Conservation (phyloP, 1,140 invertebrate genomes). For the Sminthurides bifidus region DNA sequence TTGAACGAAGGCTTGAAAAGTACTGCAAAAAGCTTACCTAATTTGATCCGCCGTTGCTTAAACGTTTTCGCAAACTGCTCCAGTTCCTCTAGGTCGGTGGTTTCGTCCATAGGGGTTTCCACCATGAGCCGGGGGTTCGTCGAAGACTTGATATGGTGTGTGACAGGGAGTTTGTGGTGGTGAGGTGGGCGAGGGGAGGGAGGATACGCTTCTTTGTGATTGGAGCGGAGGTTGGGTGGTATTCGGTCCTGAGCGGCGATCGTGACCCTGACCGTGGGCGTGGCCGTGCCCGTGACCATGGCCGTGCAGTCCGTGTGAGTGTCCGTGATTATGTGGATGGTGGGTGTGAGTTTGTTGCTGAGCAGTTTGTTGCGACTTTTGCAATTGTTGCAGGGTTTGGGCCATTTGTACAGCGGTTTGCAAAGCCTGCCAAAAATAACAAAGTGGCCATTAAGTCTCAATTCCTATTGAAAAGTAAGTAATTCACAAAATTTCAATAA, state of each 20-base stretch:
- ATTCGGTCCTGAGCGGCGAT: slow-evolving; percentile 1
- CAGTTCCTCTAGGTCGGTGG: slow-evolving; percentile 86
- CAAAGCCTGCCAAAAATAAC: slow-evolving; percentile 43
- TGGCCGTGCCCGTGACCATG: slow-evolving; percentile 52
- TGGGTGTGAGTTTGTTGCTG: no score
- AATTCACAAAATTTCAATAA: neutral
- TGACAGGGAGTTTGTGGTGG: slow-evolving; percentile 29
- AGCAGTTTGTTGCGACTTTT: slow-evolving; percentile 51
- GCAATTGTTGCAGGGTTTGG: slow-evolving; percentile 65
- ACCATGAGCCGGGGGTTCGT: slow-evolving; percentile 40
- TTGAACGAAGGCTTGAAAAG: slow-evolving; percentile 4
- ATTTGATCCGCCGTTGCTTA: slow-evolving; percentile 87
- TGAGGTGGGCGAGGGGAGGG: slow-evolving; percentile 18
- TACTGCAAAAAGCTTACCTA: slow-evolving; percentile 45
- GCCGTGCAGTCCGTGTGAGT: no score
- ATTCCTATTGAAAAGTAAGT: neutral
- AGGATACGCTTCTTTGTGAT: slow-evolving; percentile 15
- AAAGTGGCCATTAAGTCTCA: slow-evolving; percentile 3
- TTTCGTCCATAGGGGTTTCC: slow-evolving; percentile 75
- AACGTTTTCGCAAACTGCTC: slow-evolving; percentile 96
- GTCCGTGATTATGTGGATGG: no score
- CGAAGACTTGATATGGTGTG: slow-evolving; percentile 43
- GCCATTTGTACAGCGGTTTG: slow-evolving; percentile 64
- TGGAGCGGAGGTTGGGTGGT: slow-evolving; percentile 25
- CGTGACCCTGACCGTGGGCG: slow-evolving; percentile 55